A percentile compares a stretch with the other conserved stretches of the same genome.
Evolutionary conservation across 2,888 invertebrate species (phyloP).

Genomic region (Nemoura dubitans): DNA sequence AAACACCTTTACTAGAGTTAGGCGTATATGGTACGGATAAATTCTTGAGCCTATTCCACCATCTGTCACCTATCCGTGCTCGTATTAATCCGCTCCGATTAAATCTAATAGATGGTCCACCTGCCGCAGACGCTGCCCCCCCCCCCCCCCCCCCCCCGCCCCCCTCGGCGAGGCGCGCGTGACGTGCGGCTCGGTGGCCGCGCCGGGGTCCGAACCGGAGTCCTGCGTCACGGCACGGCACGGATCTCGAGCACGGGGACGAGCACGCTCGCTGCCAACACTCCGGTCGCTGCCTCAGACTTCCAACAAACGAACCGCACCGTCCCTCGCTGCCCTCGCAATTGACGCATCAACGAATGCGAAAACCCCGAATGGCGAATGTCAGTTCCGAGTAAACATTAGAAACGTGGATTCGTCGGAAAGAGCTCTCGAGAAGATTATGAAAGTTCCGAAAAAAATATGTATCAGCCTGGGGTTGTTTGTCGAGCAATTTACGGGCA

Average conservation of each 20-base stretch:
- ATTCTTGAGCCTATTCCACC: constrained; percentile 1
- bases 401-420: background rate
- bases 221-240: background rate
- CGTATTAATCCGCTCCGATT: background rate
- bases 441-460: no score
- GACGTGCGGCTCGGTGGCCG: background rate
- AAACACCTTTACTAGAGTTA: background rate
- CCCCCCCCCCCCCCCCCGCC: background rate
- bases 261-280: background rate
- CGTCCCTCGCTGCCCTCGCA: background rate
- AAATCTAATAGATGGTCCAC: constrained; percentile 13
- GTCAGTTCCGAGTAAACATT: background rate
- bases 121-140: background rate
- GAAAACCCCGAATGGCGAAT: background rate
- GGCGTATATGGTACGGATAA: background rate
- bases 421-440: no score
- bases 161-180: background rate
- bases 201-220: background rate
- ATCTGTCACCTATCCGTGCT: background rate
- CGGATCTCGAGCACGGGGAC: background rate
- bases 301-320: background rate
- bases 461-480: no score
- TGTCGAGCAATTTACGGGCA: no score
- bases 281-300: no score
- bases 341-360: background rate